Conservation (phyloP, 2,113 vertebrate species). For the Gymnobelideus leadbeateri region DNA sequence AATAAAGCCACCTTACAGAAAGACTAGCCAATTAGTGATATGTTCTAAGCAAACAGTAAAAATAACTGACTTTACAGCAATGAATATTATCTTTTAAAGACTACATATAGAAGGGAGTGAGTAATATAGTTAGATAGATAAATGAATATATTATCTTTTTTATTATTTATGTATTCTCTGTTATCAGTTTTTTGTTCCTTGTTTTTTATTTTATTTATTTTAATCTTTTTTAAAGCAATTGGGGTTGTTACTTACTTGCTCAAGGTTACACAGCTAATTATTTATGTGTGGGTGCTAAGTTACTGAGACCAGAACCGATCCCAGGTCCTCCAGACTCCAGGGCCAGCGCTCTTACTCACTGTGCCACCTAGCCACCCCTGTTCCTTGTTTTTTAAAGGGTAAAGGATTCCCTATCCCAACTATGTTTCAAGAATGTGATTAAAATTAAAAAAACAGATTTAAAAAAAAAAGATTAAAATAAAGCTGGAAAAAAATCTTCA, state of each 20-base stretch:
- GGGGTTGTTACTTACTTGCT: no score
- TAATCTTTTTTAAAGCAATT: no score
- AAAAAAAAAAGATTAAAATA: no score
- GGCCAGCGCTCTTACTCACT: no score
- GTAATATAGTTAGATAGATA: not conserved
- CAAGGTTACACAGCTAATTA: no score
- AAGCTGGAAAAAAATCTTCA: not conserved
- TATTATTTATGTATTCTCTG: not conserved
- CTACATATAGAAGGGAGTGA: not conserved
- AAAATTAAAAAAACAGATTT: not conserved
- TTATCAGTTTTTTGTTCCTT: not conserved
- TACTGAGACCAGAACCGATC: no score
- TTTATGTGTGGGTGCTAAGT: no score
- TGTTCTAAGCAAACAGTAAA: constrained; percentile 7
- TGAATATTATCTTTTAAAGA: not conserved
- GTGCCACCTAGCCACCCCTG: no score
- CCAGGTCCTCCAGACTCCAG: no score
- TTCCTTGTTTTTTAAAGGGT: not conserved
- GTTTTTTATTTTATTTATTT: no score
- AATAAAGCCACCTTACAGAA: constrained; percentile 20
- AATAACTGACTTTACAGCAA: not conserved
- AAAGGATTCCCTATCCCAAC: not conserved
- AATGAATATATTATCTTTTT: not conserved
- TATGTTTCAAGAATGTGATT: not conserved
- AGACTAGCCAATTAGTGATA: constrained; percentile 17